Percentiles rank a stretch among this genome's conserved stretches.
phyloP scores from a whole-genome alignment of 2,797 vertebrate genomes.

The Tinamus major region DNA sequence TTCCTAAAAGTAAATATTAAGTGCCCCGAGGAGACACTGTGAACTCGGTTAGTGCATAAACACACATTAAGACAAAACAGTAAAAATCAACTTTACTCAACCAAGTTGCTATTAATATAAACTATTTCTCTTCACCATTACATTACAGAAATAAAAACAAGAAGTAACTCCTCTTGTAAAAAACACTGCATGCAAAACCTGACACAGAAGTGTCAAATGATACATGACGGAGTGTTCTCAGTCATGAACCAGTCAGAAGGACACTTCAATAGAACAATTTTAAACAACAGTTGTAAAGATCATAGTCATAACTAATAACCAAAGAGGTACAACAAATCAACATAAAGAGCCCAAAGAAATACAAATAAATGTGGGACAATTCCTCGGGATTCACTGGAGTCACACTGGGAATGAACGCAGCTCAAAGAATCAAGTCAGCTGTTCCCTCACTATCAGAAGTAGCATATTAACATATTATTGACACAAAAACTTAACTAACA shows the following conservation, averaged over 20 bases:
- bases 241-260: not conserved
- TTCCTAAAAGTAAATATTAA: constrained; percentile 14
- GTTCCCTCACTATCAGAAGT: not conserved
- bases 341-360: constrained; percentile 12
- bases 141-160: constrained; percentile 55
- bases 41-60: not conserved
- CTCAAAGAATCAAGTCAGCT: not conserved
- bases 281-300: not conserved
- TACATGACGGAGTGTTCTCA: not conserved
- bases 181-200: not conserved
- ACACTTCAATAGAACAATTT: not conserved
- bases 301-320: not conserved
- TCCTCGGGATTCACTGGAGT: not conserved
- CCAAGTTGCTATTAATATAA: constrained; percentile 1
- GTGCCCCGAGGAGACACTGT: not conserved
- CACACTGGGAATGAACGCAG: not conserved
- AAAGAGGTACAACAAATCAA: constrained; percentile 3
- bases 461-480: not conserved
- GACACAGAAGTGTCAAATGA: not conserved
- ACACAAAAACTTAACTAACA: constrained; percentile 16
- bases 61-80: not conserved
- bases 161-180: constrained; percentile 33
- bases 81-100: not conserved
- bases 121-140: constrained; percentile 10
- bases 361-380: constrained; percentile 31